Evolutionary conservation across 92 coral and sea anemone genomes (phyloP).

Genomic region (Isaurus tuberculatus): DNA sequence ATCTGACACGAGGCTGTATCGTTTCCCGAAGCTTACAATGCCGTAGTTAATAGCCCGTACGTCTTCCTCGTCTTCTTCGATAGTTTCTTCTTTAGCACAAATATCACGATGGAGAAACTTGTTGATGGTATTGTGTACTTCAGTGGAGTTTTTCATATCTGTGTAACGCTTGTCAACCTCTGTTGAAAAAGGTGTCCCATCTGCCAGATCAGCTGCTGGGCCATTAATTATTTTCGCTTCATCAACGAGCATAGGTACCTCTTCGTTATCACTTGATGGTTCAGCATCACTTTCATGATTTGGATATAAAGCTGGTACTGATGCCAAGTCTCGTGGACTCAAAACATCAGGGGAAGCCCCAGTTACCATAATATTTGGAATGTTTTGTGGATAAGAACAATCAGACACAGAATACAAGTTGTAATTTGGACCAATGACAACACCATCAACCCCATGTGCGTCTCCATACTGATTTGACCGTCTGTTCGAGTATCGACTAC

Average conservation of each 20-base stretch:
- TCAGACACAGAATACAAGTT: not conserved
- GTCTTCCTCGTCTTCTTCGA: constrained; percentile 59
- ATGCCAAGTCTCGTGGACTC: constrained; percentile 68
- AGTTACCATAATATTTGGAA: constrained; percentile 73
- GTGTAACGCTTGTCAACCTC: not conserved
- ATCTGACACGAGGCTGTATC: constrained; percentile 98
- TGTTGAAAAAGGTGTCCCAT: not conserved
- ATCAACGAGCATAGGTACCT: constrained; percentile 43
- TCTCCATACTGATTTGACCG: not conserved
- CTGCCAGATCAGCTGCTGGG: constrained; percentile 36
- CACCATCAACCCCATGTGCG: not conserved
- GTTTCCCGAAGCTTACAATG: constrained; percentile 84
- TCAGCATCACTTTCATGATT: constrained; percentile 33
- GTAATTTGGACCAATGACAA: constrained; percentile 9
- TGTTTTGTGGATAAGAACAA: not conserved
- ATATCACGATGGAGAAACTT: constrained; percentile 32
- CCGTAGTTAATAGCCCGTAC: constrained; percentile 71
- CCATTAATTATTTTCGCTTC: constrained; percentile 17
- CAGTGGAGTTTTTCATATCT: not conserved
- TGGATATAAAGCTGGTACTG: constrained; percentile 44
- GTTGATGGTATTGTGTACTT: constrained; percentile 25
- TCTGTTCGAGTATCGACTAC: not conserved
- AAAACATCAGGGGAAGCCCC: constrained; percentile 68
- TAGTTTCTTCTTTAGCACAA: constrained; percentile 43
- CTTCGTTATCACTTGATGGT: constrained; percentile 41